These are phyloP conservation scores for Melitaea athalia DNA, from an alignment of 2,888 invertebrate genomes.

Conservation along the genomic window DNA sequence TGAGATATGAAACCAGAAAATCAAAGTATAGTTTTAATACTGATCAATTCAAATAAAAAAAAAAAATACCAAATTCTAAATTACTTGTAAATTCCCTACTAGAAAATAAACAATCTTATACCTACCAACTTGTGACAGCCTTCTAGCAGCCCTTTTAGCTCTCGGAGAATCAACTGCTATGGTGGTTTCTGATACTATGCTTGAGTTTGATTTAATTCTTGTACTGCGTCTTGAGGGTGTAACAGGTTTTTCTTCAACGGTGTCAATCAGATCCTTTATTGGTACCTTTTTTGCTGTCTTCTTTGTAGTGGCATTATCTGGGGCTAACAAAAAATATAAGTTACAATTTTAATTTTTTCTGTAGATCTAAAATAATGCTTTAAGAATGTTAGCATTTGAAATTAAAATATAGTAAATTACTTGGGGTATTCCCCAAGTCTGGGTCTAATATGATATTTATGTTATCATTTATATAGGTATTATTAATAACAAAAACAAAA, in stretches of 20 bases:
- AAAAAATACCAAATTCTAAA: too few species aligned
- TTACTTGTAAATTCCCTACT: neutral
- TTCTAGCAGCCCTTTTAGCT: conserved; percentile 67
- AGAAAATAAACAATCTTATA: conserved; percentile 18
- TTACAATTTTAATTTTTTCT: too few species aligned
- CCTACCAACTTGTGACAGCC: conserved; percentile 67
- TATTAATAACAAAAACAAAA: too few species aligned
- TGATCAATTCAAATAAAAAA: too few species aligned
- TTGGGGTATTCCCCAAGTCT: too few species aligned
- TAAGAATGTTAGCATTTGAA: too few species aligned
- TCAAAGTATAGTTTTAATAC: too few species aligned
- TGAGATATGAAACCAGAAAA: too few species aligned
- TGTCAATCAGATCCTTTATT: conserved; percentile 54
- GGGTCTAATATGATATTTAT: too few species aligned
- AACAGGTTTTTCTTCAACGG: conserved; percentile 49
- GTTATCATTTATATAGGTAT: too few species aligned
- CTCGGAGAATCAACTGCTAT: conserved; percentile 62
- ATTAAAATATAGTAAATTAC: too few species aligned
- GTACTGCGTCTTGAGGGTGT: conserved; percentile 69
- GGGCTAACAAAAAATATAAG: conserved; percentile 39
- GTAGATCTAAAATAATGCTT: too few species aligned
- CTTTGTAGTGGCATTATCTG: conserved; percentile 52
- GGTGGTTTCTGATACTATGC: conserved; percentile 55
- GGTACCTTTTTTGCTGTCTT: conserved; percentile 53
- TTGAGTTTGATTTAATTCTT: conserved; percentile 60